phyloP scores from a whole-genome alignment of 2,113 vertebrate species.

The Mustela lutreola region DNA sequence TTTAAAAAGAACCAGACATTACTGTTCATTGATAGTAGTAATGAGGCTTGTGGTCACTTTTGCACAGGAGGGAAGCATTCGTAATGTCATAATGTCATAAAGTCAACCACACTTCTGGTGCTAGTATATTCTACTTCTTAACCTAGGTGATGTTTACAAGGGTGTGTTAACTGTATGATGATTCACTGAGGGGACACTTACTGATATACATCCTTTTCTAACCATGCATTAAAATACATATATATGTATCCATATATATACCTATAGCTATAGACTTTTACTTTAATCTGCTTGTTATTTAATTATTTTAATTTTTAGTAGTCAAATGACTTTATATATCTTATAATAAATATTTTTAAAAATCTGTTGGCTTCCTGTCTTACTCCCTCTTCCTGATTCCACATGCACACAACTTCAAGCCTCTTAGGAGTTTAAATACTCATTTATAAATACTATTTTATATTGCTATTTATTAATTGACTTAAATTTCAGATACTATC shows the following conservation, averaged over 20 bases:
- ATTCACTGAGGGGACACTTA: not conserved
- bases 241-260: too few relatives aligned
- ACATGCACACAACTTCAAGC: not conserved
- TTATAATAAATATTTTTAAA: not conserved
- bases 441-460: not conserved
- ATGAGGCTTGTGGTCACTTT: not conserved
- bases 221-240: not conserved
- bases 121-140: not conserved
- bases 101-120: not conserved
- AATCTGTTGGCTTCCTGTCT: not conserved
- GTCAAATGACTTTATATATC: not conserved
- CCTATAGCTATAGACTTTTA: not conserved
- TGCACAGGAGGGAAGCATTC: not conserved
- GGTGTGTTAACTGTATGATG: not conserved
- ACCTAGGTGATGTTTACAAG: not conserved
- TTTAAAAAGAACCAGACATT: not conserved
- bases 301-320: not conserved
- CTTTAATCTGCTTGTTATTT: not conserved
- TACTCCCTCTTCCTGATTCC: not conserved
- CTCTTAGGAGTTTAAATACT: not conserved
- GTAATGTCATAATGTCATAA: not conserved
- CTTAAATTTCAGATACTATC: constrained; percentile 15
- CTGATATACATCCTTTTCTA: not conserved
- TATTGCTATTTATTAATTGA: not conserved
- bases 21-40: not conserved